Evolutionary conservation across 2,797 vertebrate genomes (phyloP).

Genomic region (Tenualosa ilisha): DNA sequence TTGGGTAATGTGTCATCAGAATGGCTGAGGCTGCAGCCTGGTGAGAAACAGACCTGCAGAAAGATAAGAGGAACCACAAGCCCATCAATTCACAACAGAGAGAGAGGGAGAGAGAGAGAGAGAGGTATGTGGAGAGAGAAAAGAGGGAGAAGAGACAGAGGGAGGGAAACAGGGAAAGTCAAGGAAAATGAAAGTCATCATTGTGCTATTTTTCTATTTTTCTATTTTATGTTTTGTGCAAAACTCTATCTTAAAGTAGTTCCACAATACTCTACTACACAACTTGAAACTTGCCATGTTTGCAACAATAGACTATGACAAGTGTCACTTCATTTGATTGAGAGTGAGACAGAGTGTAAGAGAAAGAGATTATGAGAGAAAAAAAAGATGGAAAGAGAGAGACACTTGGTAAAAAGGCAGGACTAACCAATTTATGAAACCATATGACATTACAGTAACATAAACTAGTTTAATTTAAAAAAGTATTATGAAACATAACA

Average conservation of each 20-base stretch:
- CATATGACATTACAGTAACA: too few species aligned
- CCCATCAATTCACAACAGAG: background rate
- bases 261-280: too few species aligned
- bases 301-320: too few species aligned
- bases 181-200: background rate
- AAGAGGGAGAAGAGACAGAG: background rate
- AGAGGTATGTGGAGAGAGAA: background rate
- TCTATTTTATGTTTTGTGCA: too few species aligned
- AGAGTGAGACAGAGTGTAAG: background rate
- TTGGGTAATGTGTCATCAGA: constrained; percentile 69
- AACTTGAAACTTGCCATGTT: too few species aligned
- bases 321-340: too few species aligned
- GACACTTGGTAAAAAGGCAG: background rate
- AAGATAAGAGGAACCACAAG: constrained; percentile 62
- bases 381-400: background rate
- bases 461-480: too few species aligned
- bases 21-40: constrained; percentile 68
- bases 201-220: too few species aligned
- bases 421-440: too few species aligned
- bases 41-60: constrained; percentile 52
- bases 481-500: too few species aligned
- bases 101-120: constrained; percentile 27
- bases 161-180: constrained; percentile 45
- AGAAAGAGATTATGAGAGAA: background rate
- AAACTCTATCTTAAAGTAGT: too few species aligned